phyloP scores from a whole-genome alignment of 2,113 vertebrate species.

The Pterophyllum scalare region DNA sequence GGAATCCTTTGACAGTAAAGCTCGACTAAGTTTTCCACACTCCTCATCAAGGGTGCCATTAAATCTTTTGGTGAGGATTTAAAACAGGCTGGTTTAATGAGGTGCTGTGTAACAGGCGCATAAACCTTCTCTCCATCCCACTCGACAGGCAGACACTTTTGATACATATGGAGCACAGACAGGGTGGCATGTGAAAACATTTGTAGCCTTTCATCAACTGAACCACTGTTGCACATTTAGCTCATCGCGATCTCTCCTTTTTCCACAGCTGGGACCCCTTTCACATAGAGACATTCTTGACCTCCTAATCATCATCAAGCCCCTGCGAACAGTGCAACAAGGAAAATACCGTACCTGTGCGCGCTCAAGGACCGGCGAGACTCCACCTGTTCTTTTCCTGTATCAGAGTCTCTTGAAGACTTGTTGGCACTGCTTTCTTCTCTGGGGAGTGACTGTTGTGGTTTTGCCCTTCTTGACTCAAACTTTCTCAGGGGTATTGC shows the following conservation, averaged over 20 bases:
- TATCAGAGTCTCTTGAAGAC: constrained; percentile 72
- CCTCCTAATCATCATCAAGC: constrained; percentile 81
- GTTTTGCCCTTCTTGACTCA: constrained; percentile 49
- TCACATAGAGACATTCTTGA: constrained; percentile 78
- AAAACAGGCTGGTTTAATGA: constrained; percentile 34
- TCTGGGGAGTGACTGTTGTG: constrained; percentile 60
- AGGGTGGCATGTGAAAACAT: constrained; percentile 36
- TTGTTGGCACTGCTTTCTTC: constrained; percentile 63
- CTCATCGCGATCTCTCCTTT: constrained; percentile 70
- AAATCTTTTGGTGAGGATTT: constrained; percentile 24
- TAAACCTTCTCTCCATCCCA: constrained; percentile 50
- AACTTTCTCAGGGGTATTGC: constrained; percentile 59
- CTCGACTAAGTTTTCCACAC: constrained; percentile 29
- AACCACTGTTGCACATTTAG: constrained; percentile 61
- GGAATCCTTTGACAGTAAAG: constrained; percentile 35
- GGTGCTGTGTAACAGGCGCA: constrained; percentile 6
- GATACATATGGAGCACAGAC: constrained; percentile 40
- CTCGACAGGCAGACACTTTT: constrained; percentile 48
- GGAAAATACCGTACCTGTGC: constrained; percentile 86
- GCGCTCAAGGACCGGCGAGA: constrained; percentile 77
- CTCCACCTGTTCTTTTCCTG: constrained; percentile 81
- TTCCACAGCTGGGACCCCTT: constrained; percentile 70
- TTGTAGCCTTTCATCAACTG: constrained; percentile 62
- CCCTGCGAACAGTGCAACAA: constrained; percentile 81
- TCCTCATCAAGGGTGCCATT: constrained; percentile 8